Conservation (phyloP, 1,140 invertebrate species). For the Aplysia californica region DNA sequence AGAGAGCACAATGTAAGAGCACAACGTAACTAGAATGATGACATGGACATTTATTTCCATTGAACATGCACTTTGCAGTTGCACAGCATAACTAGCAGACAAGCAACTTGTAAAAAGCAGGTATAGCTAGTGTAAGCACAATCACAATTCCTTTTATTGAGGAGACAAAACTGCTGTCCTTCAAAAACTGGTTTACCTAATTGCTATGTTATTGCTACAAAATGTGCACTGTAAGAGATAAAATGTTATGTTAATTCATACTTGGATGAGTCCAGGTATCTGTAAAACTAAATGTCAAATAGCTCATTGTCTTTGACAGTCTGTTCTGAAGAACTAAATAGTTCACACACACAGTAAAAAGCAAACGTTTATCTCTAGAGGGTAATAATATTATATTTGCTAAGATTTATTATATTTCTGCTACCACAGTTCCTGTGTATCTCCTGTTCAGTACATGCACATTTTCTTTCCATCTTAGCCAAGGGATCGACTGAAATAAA, state of each 20-base stretch:
- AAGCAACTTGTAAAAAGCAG: no score
- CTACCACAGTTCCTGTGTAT: not conserved
- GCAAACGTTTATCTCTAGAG: not conserved
- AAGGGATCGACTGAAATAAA: not conserved
- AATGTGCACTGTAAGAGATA: not conserved
- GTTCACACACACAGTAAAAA: not conserved
- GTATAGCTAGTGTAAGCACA: no score
- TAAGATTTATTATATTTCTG: not conserved
- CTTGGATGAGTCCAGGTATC: not conserved
- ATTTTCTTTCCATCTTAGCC: not conserved
- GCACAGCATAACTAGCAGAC: no score
- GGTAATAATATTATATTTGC: not conserved
- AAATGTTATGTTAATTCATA: not conserved
- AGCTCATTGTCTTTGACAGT: not conserved
- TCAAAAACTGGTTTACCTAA: no score
- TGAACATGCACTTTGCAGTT: no score
- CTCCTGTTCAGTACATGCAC: no score
- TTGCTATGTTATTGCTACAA: no score
- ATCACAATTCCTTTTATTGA: no score
- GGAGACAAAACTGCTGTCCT: no score
- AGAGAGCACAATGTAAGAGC: not conserved
- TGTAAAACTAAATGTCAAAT: not conserved
- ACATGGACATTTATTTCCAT: no score
- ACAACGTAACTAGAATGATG: no score
- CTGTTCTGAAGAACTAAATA: not conserved